These are phyloP conservation scores for Hartigia nigra DNA, from an alignment of 2,888 invertebrate genomes.

Conservation along the genomic window DNA sequence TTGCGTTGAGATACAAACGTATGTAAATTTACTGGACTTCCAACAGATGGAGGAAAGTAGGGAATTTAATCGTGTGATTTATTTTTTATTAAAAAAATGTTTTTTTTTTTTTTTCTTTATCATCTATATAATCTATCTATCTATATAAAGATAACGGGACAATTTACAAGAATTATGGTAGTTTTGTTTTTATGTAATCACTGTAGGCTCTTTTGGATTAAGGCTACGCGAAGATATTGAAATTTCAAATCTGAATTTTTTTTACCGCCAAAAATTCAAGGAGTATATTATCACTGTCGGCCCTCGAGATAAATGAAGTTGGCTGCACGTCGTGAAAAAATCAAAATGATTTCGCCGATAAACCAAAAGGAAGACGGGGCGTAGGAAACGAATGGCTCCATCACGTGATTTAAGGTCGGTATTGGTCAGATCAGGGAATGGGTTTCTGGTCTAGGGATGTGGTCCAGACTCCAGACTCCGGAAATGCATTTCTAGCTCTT, in stretches of 20 bases:
- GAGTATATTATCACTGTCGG: neutral
- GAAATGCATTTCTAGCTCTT: slow-evolving; percentile 16
- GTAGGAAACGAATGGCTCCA: slow-evolving; percentile 29
- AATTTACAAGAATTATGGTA: neutral
- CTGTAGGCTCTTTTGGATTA: neutral
- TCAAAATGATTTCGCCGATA: slow-evolving; percentile 34
- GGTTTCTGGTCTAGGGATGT: slow-evolving; percentile 4
- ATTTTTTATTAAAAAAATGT: no score
- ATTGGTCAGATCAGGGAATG: slow-evolving; percentile 9
- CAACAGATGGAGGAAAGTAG: neutral
- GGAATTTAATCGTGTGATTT: neutral
- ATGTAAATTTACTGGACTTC: neutral
- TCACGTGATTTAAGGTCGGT: slow-evolving; percentile 33
- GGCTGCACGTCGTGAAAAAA: slow-evolving; percentile 19
- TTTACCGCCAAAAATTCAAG: neutral
- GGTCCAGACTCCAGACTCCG: slow-evolving; percentile 4
- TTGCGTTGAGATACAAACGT: neutral
- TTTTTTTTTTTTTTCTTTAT: neutral
- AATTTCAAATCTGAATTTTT: neutral
- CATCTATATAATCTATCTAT: no score
- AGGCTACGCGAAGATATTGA: neutral
- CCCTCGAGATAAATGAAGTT: neutral
- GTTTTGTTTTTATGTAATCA: neutral
- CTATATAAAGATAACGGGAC: neutral
- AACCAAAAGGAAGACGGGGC: slow-evolving; percentile 19